phyloP scores from a whole-genome alignment of 2,888 invertebrate species.

The Agrypnus murinus region DNA sequence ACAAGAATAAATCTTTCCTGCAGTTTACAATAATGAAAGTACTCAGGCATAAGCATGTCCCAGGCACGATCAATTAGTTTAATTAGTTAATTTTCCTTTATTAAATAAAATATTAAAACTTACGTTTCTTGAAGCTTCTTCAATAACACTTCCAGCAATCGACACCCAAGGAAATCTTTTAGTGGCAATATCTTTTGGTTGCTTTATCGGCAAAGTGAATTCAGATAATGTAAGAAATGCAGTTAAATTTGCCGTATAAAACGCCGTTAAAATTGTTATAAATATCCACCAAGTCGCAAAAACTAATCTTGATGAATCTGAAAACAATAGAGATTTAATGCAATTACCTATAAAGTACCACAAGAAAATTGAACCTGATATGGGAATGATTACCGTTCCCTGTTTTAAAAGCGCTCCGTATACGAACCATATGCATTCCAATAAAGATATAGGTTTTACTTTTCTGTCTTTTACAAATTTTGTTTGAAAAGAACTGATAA shows the following conservation, averaged over 20 bases:
- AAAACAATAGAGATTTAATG: conserved; percentile 56
- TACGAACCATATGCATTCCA: conserved; percentile 87
- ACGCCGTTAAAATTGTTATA: conserved; percentile 89
- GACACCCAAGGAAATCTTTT: conserved; percentile 84
- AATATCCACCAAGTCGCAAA: conserved; percentile 96
- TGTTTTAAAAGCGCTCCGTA: conserved; percentile 92
- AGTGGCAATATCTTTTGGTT: conserved; percentile 78
- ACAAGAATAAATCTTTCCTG: no score
- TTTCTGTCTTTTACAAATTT: conserved; percentile 76
- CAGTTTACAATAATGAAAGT: no score
- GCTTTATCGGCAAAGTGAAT: conserved; percentile 86
- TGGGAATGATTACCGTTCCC: conserved; percentile 86
- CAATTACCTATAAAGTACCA: conserved; percentile 1
- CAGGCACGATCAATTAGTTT: no score
- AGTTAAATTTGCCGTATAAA: conserved; percentile 93
- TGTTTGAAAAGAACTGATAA: conserved; percentile 79
- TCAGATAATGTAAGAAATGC: conserved; percentile 90
- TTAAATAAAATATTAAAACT: no score
- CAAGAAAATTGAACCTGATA: no score
- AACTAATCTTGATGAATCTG: conserved; percentile 87
- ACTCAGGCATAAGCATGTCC: no score
- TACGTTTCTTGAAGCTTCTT: conserved; percentile 78
- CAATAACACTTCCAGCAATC: conserved; percentile 80
- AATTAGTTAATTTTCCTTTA: no score
- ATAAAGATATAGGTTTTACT: conserved; percentile 75